Conservation (phyloP, 1,140 invertebrate species). For the Drosophila sp. region DNA sequence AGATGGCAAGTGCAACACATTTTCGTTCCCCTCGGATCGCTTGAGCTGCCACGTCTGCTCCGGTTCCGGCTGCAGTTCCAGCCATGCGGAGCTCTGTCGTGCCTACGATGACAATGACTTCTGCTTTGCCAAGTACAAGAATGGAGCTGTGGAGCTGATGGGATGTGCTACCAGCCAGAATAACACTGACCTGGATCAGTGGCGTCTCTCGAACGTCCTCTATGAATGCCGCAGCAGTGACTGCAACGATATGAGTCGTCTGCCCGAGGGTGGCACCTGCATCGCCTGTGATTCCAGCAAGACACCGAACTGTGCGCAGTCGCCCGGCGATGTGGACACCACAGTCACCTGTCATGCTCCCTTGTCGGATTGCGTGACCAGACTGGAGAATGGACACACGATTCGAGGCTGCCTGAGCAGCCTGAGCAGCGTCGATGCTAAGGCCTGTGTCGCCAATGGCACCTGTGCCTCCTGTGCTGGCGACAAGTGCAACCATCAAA, state of each 20-base stretch:
- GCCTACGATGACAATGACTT: slow-evolving; percentile 54
- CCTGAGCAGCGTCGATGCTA: slow-evolving; percentile 41
- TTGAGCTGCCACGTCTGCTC: slow-evolving; percentile 68
- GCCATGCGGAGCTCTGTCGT: slow-evolving; percentile 42
- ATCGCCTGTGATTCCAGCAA: slow-evolving; percentile 71
- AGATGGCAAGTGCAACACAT: slow-evolving; percentile 58
- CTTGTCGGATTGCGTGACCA: slow-evolving; percentile 55
- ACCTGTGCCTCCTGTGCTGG: slow-evolving; percentile 65
- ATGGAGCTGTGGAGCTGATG: slow-evolving; percentile 51
- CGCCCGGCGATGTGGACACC: slow-evolving; percentile 38
- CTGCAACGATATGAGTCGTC: slow-evolving; percentile 54
- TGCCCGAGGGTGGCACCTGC: slow-evolving; percentile 57
- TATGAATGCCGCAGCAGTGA: slow-evolving; percentile 55
- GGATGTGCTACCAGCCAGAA: slow-evolving; percentile 72
- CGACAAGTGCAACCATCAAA: slow-evolving; percentile 58
- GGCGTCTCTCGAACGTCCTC: slow-evolving; percentile 55
- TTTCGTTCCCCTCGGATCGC: slow-evolving; percentile 63
- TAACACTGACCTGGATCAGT: slow-evolving; percentile 53
- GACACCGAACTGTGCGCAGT: slow-evolving; percentile 59
- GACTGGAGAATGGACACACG: slow-evolving; percentile 59
- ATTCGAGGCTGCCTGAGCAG: slow-evolving; percentile 63
- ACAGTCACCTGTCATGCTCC: slow-evolving; percentile 52
- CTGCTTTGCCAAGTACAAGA: slow-evolving; percentile 74
- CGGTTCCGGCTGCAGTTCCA: slow-evolving; percentile 28
- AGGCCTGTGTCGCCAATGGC: slow-evolving; percentile 56